Evolutionary conservation across 2,797 vertebrate genomes (phyloP).

Genomic region (Pelochelys cantorii): DNA sequence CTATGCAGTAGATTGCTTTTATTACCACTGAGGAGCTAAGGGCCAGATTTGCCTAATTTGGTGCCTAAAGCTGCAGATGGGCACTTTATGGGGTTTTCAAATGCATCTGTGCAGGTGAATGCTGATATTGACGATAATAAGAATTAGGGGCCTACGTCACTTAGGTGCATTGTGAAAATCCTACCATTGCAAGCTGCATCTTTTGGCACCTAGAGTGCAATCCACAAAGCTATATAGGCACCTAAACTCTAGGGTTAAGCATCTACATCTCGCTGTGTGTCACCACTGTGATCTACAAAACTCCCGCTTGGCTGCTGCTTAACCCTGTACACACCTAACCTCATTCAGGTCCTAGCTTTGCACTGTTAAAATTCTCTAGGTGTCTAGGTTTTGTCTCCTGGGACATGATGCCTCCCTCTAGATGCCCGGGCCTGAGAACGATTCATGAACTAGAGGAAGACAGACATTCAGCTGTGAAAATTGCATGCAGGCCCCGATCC

Average conservation of each 20-base stretch:
- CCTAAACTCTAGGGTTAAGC: neutral
- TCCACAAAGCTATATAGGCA: neutral
- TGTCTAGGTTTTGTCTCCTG: neutral
- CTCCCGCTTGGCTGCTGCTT: neutral
- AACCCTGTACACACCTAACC: neutral
- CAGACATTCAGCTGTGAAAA: neutral
- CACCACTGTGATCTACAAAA: neutral
- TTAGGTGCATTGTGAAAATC: neutral
- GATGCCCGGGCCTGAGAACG: neutral
- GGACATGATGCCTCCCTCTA: neutral
- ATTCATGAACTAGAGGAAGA: neutral
- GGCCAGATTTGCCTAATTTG: neutral
- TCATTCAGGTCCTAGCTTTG: neutral
- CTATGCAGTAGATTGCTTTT: fast-evolving
- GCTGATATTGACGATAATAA: neutral
- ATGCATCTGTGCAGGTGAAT: neutral
- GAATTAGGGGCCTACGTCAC: neutral
- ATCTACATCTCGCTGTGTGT: neutral
- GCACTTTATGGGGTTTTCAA: constrained; percentile 10
- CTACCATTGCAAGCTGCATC: fast-evolving
- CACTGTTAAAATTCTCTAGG: neutral
- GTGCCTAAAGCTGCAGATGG: fast-evolving
- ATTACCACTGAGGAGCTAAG: fast-evolving
- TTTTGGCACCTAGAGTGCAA: neutral
- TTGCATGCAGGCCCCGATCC: neutral